phyloP scores from a whole-genome alignment of 2,797 vertebrate genomes.

The Labroides dimidiatus region DNA sequence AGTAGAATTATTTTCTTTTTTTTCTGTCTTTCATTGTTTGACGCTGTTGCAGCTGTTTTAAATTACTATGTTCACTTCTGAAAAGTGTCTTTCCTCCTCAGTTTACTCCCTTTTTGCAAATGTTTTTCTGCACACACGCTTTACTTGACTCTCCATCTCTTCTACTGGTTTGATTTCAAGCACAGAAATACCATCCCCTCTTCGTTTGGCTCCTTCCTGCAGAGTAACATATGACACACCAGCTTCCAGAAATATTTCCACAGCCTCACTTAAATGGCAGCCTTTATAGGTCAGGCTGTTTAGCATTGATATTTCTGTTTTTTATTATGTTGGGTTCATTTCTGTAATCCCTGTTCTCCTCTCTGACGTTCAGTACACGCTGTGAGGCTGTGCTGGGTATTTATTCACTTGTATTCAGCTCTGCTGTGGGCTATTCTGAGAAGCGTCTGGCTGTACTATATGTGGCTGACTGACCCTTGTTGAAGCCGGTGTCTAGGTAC shows the following conservation, averaged over 20 bases:
- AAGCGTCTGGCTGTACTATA: background rate
- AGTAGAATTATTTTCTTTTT: too few species aligned
- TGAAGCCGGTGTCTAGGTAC: constrained; percentile 21
- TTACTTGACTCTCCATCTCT: constrained; percentile 27
- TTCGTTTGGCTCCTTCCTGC: background rate
- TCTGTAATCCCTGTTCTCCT: constrained; percentile 17
- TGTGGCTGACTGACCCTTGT: constrained; percentile 28
- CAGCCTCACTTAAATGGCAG: constrained; percentile 13
- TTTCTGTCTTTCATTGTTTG: too few species aligned
- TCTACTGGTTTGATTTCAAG: constrained; percentile 43
- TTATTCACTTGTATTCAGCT: constrained; percentile 2
- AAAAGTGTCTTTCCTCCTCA: too few species aligned
- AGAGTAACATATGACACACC: constrained; percentile 5
- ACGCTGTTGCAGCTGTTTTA: too few species aligned
- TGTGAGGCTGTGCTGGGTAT: background rate
- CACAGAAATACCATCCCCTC: constrained; percentile 21
- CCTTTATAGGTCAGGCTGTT: constrained; percentile 20
- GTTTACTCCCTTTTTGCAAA: too few species aligned
- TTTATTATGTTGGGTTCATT: constrained; percentile 29
- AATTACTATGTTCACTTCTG: too few species aligned
- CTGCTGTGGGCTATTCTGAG: constrained; percentile 34
- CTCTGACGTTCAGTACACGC: background rate
- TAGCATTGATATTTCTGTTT: constrained; percentile 30
- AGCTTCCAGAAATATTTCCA: constrained; percentile 18
- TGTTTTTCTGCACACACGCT: constrained; percentile 17